Evolutionary conservation across 2,888 invertebrate genomes (phyloP).

Genomic region (Chorisops tibialis): DNA sequence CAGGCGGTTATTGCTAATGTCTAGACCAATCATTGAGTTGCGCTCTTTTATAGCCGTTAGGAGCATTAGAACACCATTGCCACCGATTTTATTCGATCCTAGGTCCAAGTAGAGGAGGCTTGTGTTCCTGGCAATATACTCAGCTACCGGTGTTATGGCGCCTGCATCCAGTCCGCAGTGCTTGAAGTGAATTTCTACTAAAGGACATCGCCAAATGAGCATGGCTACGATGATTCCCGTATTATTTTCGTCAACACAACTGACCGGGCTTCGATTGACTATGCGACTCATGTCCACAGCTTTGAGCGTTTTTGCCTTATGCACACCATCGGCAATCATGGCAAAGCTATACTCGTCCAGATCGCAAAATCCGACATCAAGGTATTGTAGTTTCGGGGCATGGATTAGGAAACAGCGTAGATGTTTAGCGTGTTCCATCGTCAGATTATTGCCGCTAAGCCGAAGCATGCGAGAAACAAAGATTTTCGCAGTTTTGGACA

Average conservation of each 20-base stretch:
- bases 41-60: constrained; percentile 39
- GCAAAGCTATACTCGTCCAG: constrained; percentile 46
- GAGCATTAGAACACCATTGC: constrained; percentile 42
- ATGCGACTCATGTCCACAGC: constrained; percentile 41
- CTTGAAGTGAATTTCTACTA: constrained; percentile 42
- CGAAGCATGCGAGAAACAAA: constrained; percentile 16
- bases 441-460: constrained; percentile 29
- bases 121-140: constrained; percentile 37
- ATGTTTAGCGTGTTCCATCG: constrained; percentile 7
- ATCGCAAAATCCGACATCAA: constrained; percentile 31
- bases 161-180: constrained; percentile 43
- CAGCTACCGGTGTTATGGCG: constrained; percentile 44
- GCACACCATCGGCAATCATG: constrained; percentile 45
- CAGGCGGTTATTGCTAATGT: constrained; percentile 43
- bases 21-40: constrained; percentile 38
- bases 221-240: constrained; percentile 39
- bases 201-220: constrained; percentile 43
- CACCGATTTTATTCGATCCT: constrained; percentile 41
- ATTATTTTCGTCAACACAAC: constrained; percentile 43
- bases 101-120: constrained; percentile 41
- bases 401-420: constrained; percentile 29
- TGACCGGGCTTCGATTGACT: constrained; percentile 32
- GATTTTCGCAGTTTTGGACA: neutral
- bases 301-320: constrained; percentile 41
- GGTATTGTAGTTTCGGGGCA: constrained; percentile 19